phyloP scores from a whole-genome alignment of 2,888 invertebrate species.

The Drepana falcataria region DNA sequence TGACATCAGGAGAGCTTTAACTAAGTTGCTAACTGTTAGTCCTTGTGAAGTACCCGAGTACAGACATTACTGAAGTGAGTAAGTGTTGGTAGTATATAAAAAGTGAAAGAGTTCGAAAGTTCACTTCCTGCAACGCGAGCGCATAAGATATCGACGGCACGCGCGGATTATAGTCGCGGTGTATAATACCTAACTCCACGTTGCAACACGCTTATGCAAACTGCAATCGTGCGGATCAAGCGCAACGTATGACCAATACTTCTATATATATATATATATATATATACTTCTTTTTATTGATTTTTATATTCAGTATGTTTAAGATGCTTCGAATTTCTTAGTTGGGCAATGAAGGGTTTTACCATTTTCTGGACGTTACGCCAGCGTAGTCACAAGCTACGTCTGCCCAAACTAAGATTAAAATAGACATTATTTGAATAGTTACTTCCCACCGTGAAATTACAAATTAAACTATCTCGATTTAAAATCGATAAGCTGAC shows the following conservation, averaged over 20 bases:
- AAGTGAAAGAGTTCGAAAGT: constrained; percentile 64
- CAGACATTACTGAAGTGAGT: neutral
- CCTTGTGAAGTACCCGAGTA: neutral
- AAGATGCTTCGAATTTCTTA: no score
- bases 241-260: constrained; percentile 48
- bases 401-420: constrained; percentile 15
- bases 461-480: constrained; percentile 7
- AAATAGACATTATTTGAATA: constrained; percentile 7
- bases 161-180: constrained; percentile 65
- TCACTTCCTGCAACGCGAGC: constrained; percentile 49
- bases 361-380: constrained; percentile 14
- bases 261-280: no score
- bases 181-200: constrained; percentile 49
- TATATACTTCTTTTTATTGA: neutral
- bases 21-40: neutral
- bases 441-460: constrained; percentile 28
- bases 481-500: no score
- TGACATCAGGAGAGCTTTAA: no score
- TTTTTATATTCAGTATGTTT: no score
- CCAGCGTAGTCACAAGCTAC: neutral
- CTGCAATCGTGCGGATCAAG: constrained; percentile 63
- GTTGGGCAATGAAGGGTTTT: neutral
- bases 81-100: constrained; percentile 23
- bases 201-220: constrained; percentile 69
- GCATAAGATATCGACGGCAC: constrained; percentile 57